Evolutionary conservation across 2,888 invertebrate species (phyloP), one percentile per base, ranked within the genome.

Genomic region (Physocephala rufipes): DNA sequence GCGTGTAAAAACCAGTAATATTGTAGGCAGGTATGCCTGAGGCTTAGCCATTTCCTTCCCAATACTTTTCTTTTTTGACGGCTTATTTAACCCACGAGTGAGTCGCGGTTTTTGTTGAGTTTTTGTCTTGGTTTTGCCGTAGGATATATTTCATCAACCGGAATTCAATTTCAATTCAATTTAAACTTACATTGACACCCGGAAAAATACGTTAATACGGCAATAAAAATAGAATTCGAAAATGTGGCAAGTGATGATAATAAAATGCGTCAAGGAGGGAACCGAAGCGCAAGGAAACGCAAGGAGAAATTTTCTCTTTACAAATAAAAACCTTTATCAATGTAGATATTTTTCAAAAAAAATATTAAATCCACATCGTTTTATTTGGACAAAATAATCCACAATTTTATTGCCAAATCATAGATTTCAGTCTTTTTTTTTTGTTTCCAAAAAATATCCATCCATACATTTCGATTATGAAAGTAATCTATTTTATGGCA

Each of bases 111-210:
- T n/a, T 49, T 19, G 13, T n/a, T 49, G 49, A 16, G 2, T 53
- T 3, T 53, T 53, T 19, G 3, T 21, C 19, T 5, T 19, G 51
- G n/a, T 19, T 19, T 47, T 47, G 9, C 51, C 51, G 16, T 19
- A 51, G 16, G 51, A 2, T 24, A n/a, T 53, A 36, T 36, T 36
- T 36, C 36, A 36, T 36, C 36, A 36, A 36, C 9, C 36, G 36
- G 53, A 53, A 53, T 53, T 21, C 53, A 53, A 53, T 53, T 53
- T 53, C 53, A n/a, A 53, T 53, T 53, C 53, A 53, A 53, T 53
- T 53, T 53, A 53, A 21, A 1, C 53, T 12, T 19, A 53, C 24
- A 24, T 53, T 53, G 21, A 53, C n/a, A 21, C 21, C 16, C 5
- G 4, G 1, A 49, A 3, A 49, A 49, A 49, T 49, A 13, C 49